Evolutionary conservation across 2,888 invertebrate species (phyloP).

Genomic region (Drosophila siamana): DNA sequence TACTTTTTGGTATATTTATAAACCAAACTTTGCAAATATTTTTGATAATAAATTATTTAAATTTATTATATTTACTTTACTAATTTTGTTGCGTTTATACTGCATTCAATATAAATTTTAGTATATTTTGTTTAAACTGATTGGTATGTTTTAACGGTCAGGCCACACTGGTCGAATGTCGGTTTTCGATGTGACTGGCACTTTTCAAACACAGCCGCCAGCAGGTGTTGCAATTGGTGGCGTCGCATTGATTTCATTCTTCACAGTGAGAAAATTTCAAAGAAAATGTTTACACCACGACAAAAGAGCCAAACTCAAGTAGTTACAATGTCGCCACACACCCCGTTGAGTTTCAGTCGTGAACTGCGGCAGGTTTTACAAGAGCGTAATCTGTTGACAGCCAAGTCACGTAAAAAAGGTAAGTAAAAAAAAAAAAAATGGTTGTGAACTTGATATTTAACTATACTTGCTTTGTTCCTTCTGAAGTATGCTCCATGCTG

Average conservation of each 20-base stretch:
- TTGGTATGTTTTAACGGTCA: background rate
- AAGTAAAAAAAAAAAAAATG: constrained; percentile 27
- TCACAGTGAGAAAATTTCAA: constrained; percentile 5
- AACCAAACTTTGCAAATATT: too few relatives aligned
- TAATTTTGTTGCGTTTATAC: too few relatives aligned
- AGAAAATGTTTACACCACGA: constrained; percentile 79
- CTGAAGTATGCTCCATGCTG: constrained; percentile 87
- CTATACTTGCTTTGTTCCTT: background rate
- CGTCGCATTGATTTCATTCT: constrained; percentile 59
- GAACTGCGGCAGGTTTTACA: constrained; percentile 88
- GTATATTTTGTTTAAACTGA: background rate
- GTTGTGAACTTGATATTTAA: background rate
- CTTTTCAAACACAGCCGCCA: constrained; percentile 66
- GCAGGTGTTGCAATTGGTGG: constrained; percentile 63
- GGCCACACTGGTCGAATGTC: background rate
- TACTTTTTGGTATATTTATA: too few relatives aligned
- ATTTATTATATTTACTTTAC: too few relatives aligned
- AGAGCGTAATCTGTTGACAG: constrained; percentile 88
- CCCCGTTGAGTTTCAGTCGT: constrained; percentile 87
- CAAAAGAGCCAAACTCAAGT: constrained; percentile 52
- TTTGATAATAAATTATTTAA: too few relatives aligned
- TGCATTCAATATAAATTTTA: too few relatives aligned
- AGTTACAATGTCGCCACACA: constrained; percentile 66
- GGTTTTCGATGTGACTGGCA: constrained; percentile 26
- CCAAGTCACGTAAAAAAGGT: constrained; percentile 88